A percentile compares a stretch with the other conserved stretches of the same genome.
Evolutionary conservation across 2,113 vertebrate species (phyloP).

Genomic region (Eudorcas thomsonii): DNA sequence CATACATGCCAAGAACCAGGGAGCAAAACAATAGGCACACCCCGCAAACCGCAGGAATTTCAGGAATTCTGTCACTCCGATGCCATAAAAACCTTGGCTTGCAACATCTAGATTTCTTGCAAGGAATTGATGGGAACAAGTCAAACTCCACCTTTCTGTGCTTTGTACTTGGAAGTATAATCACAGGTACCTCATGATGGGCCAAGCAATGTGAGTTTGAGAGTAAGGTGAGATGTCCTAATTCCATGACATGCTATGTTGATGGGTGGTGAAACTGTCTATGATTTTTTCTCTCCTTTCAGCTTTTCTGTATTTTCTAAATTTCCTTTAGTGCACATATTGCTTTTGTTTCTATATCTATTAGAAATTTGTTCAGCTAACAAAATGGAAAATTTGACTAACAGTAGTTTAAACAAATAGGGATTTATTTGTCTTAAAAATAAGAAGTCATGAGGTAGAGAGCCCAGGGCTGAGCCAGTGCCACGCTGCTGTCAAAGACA

Average conservation of each 20-base stretch:
- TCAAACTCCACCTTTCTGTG: neutral
- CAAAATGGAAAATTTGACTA: neutral
- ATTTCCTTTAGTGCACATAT: neutral
- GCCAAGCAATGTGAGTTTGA: neutral
- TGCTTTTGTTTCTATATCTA: neutral
- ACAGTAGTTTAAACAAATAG: neutral
- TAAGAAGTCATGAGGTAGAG: neutral
- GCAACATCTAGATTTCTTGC: neutral
- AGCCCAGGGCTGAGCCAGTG: neutral
- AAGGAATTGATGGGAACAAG: neutral
- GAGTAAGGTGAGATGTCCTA: neutral
- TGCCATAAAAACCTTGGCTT: neutral
- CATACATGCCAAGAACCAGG: neutral
- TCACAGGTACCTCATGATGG: neutral
- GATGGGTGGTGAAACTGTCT: neutral
- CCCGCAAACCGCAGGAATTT: neutral
- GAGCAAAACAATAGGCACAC: neutral
- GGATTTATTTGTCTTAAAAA: neutral
- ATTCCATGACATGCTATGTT: neutral
- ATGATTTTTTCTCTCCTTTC: neutral
- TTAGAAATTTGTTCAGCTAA: neutral
- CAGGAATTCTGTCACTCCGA: neutral
- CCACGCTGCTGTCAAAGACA: neutral
- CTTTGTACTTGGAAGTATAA: neutral
- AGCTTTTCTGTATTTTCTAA: neutral